Conservation (phyloP, 2,888 invertebrate species). For the Lycophotia porphyrea region DNA sequence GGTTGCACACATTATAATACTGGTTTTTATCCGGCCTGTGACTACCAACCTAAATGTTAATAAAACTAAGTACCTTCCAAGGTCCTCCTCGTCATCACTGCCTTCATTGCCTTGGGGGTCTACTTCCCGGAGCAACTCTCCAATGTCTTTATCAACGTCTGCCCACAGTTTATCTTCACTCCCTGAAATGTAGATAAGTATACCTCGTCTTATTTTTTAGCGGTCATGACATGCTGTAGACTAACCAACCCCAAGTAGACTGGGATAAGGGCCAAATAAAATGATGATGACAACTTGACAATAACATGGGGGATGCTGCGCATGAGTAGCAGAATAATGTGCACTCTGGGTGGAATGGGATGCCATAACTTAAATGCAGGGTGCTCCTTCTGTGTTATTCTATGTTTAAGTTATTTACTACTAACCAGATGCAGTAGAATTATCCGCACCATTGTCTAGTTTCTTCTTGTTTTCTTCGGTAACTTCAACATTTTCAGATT, state of each 20-base stretch:
- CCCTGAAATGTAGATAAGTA: conserved; percentile 70
- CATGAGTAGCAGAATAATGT: neutral
- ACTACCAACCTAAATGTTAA: neutral
- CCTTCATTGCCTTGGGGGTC: conserved; percentile 93
- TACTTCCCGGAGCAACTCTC: conserved; percentile 93
- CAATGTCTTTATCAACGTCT: conserved; percentile 95
- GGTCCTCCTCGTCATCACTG: conserved; percentile 92
- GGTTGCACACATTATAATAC: neutral
- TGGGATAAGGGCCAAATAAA: neutral
- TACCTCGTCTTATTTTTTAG: neutral
- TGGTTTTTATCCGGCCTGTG: neutral
- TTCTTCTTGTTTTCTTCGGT: conserved; percentile 84
- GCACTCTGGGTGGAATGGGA: neutral
- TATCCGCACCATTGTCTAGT: conserved; percentile 84
- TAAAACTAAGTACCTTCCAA: conserved; percentile 86
- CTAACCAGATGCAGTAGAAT: conserved; percentile 77
- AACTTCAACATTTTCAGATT: conserved; percentile 83
- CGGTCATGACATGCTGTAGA: neutral
- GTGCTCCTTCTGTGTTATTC: neutral
- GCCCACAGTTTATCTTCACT: conserved; percentile 94
- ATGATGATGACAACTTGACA: neutral
- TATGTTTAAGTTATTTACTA: conserved; percentile 18
- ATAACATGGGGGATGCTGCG: neutral
- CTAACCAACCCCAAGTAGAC: neutral
- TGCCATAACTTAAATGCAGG: neutral